These are phyloP conservation scores for Dolichopus griseipennis DNA, from an alignment of 2,888 invertebrate genomes.

Conservation along the genomic window DNA sequence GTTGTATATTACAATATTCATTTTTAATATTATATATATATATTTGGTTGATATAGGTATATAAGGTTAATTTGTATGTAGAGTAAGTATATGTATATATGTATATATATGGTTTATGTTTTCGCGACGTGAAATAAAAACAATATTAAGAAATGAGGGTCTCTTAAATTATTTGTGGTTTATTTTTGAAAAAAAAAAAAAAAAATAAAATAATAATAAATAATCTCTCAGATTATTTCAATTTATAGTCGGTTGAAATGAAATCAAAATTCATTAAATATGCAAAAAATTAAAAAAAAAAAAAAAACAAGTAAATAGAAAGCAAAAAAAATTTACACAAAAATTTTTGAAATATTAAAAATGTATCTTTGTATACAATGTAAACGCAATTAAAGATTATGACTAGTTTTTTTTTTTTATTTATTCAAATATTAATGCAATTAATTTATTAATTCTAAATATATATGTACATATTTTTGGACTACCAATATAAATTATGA, in stretches of 20 bases:
- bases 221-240: background rate
- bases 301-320: no score
- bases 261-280: no score
- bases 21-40: background rate
- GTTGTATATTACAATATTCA: background rate
- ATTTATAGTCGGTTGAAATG: no score
- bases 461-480: no score
- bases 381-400: background rate
- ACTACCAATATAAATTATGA: no score
- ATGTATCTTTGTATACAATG: background rate
- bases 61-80: no score
- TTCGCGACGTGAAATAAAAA: background rate
- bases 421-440: background rate
- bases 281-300: no score
- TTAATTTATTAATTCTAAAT: background rate
- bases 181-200: constrained; percentile 1
- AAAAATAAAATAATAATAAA: no score
- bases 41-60: background rate
- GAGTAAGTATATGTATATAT: no score
- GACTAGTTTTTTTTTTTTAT: background rate
- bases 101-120: background rate
- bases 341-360: background rate
- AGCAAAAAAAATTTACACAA: no score
- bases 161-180: background rate
- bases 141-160: background rate